phyloP scores from a whole-genome alignment of 2,797 vertebrate species.

The Octomys mimax region DNA sequence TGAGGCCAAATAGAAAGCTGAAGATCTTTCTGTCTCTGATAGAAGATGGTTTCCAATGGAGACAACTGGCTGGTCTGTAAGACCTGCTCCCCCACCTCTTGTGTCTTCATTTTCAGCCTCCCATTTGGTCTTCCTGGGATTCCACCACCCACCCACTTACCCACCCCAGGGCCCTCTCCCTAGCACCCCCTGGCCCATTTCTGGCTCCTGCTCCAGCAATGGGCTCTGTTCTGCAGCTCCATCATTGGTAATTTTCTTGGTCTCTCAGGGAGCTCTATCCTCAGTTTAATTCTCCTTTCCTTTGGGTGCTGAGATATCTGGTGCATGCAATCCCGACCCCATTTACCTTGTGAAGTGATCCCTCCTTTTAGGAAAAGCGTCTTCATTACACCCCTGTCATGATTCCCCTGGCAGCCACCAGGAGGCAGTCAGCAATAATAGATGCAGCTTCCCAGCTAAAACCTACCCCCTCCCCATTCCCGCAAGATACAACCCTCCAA shows the following conservation, averaged over 20 bases:
- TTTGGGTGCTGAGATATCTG: slow-evolving; percentile 21
- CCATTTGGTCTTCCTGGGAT: background rate
- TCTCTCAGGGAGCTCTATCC: background rate
- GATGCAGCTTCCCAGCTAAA: background rate
- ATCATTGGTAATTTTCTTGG: background rate
- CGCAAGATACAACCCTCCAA: background rate
- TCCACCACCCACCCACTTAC: background rate
- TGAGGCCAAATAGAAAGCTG: background rate
- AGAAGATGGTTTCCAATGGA: background rate
- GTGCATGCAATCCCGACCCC: background rate
- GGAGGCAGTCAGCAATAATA: slow-evolving; percentile 61
- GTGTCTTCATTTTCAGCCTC: background rate
- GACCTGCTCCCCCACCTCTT: too few relatives aligned
- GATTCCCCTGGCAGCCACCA: slow-evolving; percentile 50
- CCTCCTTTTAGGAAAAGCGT: background rate
- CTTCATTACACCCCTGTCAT: accelerated
- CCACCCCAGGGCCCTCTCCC: background rate
- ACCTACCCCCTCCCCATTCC: background rate
- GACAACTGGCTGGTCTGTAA: background rate
- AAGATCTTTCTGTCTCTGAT: background rate
- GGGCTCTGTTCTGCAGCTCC: background rate
- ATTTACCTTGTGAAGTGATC: background rate
- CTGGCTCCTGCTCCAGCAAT: background rate
- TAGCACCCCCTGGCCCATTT: background rate
- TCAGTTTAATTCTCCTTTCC: background rate